A percentile compares a stretch with the other conserved stretches of the same genome.
Evolutionary conservation across 2,888 invertebrate genomes (phyloP).

Genomic region (Macrosiphum euphorbiae): DNA sequence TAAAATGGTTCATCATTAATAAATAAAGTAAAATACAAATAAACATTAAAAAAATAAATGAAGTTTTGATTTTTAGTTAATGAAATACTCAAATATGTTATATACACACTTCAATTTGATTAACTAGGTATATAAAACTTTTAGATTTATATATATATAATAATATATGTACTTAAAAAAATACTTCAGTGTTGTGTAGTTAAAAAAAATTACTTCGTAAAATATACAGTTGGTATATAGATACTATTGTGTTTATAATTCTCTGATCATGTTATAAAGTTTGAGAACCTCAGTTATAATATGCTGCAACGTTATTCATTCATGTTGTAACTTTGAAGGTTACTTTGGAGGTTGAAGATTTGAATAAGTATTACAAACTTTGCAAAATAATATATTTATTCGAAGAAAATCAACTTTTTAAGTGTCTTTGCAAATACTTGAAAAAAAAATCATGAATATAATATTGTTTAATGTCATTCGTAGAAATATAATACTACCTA

Average conservation of each 20-base stretch:
- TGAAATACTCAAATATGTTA: neutral
- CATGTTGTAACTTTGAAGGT: slow-evolving; percentile 18
- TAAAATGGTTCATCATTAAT: neutral
- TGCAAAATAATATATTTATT: neutral
- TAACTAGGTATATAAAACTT: neutral
- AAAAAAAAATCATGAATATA: neutral
- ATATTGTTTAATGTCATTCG: neutral
- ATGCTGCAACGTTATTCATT: neutral
- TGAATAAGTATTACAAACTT: slow-evolving; percentile 12
- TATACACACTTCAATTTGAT: neutral
- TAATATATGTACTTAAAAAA: neutral
- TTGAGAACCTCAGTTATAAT: neutral
- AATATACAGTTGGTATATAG: neutral
- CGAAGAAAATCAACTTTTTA: neutral
- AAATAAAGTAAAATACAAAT: neutral
- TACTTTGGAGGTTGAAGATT: neutral
- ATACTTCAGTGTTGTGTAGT: neutral
- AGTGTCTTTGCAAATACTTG: neutral
- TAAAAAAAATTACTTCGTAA: neutral
- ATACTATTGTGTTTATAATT: neutral
- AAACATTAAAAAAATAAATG: neutral
- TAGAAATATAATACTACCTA: neutral
- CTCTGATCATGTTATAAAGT: slow-evolving; percentile 3
- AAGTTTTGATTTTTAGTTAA: neutral
- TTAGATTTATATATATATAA: neutral